Base-by-base conservation (phyloP, 2,797 vertebrate genomes). In the Sarcoramphus papa region DNA sequence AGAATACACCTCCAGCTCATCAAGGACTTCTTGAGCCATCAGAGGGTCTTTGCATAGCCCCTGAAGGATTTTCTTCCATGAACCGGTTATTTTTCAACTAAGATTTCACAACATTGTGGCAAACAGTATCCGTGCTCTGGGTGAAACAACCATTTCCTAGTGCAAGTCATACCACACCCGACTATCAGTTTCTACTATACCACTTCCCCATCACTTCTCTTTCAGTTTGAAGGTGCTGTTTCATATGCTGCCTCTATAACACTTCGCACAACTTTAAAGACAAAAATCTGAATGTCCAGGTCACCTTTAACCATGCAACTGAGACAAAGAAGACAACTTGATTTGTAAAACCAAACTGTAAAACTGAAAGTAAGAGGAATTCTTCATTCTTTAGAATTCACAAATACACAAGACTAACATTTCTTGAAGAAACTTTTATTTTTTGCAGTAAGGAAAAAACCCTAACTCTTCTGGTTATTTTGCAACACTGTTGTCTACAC, bases 171-270 rank as follows among this genome's bases (percentile, higher is more conserved):
- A 10, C 25, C 37, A 17, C 23, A 2, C 17, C 0, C 3, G 20
- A 21, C 27, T 5, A 30, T 4, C 40, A 1, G 1, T 4, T 57
- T 9, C 79, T 24, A 2, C 40, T 3, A 0, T 2, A 4, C 4
- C 51, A 4, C 1, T 30, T 43, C 74, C 63, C 63, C 74, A 31
- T 1, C 9, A 0, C 19, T 31, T 6, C 35, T 37, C 40, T 16
- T 8, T 2, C 20, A 10, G 35, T 23, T 5, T 4, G 18, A 33
- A 31, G 30, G 41, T 10, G 41, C 48, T 3, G 2, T 1, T 41
- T 9, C 67, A 12, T 0, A 3, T 1, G 14, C 65, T 53, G 56
- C 74, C 68, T 59, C 79, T 21, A 2, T 3, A 21, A 17, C 40
- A 14, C 53, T 18, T 1, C 8, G 4, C 51, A 12, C 9, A 12